These are phyloP conservation scores for Acronicta alni DNA, from an alignment of 2,888 invertebrate species.

Conservation along the genomic window DNA sequence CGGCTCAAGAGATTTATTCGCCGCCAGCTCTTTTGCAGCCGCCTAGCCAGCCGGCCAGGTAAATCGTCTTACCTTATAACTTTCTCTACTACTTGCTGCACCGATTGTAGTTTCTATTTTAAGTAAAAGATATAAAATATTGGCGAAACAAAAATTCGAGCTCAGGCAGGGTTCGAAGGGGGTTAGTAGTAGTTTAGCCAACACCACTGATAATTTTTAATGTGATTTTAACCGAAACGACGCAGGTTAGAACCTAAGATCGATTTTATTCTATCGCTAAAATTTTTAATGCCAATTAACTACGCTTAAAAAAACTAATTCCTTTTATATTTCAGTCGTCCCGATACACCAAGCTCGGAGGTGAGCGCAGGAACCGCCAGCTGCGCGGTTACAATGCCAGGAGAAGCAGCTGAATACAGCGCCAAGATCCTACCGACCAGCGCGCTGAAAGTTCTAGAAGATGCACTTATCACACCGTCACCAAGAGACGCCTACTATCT, in stretches of 20 bases:
- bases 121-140: too few species aligned
- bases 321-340: constrained; percentile 74
- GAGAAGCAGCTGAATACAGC: constrained; percentile 90
- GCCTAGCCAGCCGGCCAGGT: constrained; percentile 84
- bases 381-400: constrained; percentile 87
- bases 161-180: too few species aligned
- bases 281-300: too few species aligned
- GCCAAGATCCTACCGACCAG: constrained; percentile 90
- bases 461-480: constrained; percentile 89
- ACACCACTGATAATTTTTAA: too few species aligned
- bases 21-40: constrained; percentile 87
- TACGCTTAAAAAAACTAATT: too few species aligned
- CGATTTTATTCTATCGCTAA: too few species aligned
- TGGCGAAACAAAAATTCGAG: too few species aligned
- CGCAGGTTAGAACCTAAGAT: too few species aligned
- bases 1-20: constrained; percentile 91
- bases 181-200: too few species aligned
- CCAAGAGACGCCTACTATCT: constrained; percentile 88
- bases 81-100: too few species aligned
- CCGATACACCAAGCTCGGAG: constrained; percentile 84
- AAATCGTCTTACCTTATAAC: constrained; percentile 1
- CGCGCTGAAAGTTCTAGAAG: constrained; percentile 90
- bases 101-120: too few species aligned
- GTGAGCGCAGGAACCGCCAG: constrained; percentile 79
- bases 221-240: too few species aligned